These are phyloP conservation scores for Dromas ardeola DNA, from an alignment of 2,113 vertebrate species.

Conservation along the genomic window DNA sequence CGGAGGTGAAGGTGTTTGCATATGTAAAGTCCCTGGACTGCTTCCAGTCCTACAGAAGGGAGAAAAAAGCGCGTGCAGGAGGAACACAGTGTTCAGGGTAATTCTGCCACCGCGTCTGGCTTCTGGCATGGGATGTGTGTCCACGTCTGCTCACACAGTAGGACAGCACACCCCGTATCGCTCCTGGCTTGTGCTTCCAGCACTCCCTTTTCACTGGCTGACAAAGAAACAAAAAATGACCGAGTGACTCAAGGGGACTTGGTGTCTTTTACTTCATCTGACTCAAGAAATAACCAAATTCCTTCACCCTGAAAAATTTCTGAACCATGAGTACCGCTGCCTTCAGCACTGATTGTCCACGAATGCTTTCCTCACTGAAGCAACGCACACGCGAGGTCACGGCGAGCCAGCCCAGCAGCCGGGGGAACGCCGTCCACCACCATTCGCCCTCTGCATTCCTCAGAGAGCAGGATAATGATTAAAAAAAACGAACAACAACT, in stretches of 20 bases:
- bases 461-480: neutral
- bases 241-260: neutral
- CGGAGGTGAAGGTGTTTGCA: constrained; percentile 3
- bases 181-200: neutral
- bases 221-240: too few species aligned
- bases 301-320: neutral
- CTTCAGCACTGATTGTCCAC: neutral
- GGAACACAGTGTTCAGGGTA: neutral
- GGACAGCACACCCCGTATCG: fast-evolving
- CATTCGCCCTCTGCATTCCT: neutral
- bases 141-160: fast-evolving
- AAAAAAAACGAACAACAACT: neutral
- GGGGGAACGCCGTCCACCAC: neutral
- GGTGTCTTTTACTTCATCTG: neutral
- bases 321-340: neutral
- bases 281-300: neutral
- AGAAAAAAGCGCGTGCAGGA: neutral
- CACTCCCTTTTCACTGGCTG: neutral
- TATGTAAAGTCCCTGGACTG: neutral
- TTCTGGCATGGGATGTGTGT: fast-evolving
- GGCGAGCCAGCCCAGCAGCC: fast-evolving
- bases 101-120: neutral
- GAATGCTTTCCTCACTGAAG: fast-evolving
- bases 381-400: fast-evolving
- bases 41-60: neutral